Conservation (phyloP, 2,888 invertebrate genomes). For the Lycophotia porphyrea region DNA sequence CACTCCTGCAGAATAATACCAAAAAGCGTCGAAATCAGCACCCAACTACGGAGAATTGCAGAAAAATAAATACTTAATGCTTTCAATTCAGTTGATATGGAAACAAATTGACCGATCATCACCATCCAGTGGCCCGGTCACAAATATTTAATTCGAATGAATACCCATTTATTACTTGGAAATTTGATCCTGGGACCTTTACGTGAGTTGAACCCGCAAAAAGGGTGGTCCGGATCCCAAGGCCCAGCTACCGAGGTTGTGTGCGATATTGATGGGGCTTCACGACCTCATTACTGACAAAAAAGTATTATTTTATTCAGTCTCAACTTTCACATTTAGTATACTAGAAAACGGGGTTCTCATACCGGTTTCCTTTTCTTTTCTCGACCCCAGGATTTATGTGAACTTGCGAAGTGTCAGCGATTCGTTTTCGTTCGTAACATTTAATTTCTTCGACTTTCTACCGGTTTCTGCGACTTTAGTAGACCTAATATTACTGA, state of each 20-base stretch:
- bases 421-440: neutral
- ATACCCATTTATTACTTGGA: conserved; percentile 75
- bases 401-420: conserved; percentile 18
- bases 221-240: conserved; percentile 38
- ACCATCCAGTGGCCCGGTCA: conserved; percentile 54
- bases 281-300: conserved; percentile 39
- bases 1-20: neutral
- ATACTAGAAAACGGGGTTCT: neutral
- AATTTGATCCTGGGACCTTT: conserved; percentile 77
- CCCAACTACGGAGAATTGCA: neutral
- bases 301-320: conserved; percentile 48
- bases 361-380: conserved; percentile 15
- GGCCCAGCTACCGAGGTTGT: conserved; percentile 46
- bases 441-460: conserved; percentile 17
- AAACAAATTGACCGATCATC: conserved; percentile 56
- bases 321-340: conserved; percentile 43
- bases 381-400: conserved; percentile 23
- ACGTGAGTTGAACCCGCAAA: conserved; percentile 76
- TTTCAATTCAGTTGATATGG: neutral
- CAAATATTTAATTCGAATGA: conserved; percentile 74
- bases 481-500: conserved; percentile 1
- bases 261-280: conserved; percentile 57
- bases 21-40: neutral
- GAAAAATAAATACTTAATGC: conserved; percentile 6
- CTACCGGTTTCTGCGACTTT: neutral